Percentiles rank a stretch among this genome's conserved stretches.
These are phyloP conservation scores for Cygnus olor DNA, from an alignment of 2,797 vertebrate species.

Conservation along the genomic window DNA sequence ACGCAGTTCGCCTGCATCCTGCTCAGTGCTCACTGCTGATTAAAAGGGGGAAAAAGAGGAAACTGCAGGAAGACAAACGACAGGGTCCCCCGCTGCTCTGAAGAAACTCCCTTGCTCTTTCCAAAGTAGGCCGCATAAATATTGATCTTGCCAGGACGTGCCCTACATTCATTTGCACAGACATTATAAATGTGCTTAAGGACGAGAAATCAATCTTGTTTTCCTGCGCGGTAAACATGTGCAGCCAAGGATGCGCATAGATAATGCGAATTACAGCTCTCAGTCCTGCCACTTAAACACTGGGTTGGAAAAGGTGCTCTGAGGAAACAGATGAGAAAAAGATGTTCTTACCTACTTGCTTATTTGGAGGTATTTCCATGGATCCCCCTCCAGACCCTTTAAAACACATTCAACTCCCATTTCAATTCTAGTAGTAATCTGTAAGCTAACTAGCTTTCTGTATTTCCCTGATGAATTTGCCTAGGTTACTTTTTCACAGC, in stretches of 20 bases:
- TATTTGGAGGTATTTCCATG: slow-evolving; percentile 2
- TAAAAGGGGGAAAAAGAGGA: slow-evolving; percentile 3
- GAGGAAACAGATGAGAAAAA: background rate
- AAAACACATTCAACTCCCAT: background rate
- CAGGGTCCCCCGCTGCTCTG: slow-evolving; percentile 22
- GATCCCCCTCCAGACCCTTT: background rate
- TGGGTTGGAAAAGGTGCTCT: background rate
- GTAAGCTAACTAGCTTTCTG: background rate
- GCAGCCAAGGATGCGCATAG: background rate
- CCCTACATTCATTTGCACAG: slow-evolving; percentile 59
- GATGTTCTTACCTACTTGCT: background rate
- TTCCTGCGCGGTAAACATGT: background rate
- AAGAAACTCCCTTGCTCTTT: slow-evolving; percentile 43
- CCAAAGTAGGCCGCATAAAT: slow-evolving; percentile 61
- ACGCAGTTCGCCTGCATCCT: no score
- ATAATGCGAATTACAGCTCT: background rate
- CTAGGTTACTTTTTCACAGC: background rate
- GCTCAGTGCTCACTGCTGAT: no score
- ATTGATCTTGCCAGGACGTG: slow-evolving; percentile 7
- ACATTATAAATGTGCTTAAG: slow-evolving; percentile 51
- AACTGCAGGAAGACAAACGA: slow-evolving; percentile 22
- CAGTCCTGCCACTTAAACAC: background rate
- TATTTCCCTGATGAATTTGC: background rate
- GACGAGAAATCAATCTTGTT: slow-evolving; percentile 63
- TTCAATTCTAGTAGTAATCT: background rate